Percentiles rank a stretch among this genome's conserved stretches.
Evolutionary conservation across 2,113 vertebrate genomes (phyloP).

Genomic region (Tachysurus fulvidraco): DNA sequence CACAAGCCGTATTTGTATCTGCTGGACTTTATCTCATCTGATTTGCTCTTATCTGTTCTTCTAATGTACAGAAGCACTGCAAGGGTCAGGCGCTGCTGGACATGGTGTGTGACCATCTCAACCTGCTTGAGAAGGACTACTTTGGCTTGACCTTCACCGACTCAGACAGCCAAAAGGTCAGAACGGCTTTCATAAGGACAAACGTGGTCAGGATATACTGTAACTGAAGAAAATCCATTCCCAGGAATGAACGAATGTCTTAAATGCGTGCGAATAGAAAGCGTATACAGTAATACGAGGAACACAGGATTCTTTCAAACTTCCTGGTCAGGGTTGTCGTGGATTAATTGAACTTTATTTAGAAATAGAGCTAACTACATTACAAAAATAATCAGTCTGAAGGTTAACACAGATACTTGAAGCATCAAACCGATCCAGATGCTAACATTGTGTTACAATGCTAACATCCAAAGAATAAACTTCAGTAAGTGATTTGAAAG

Average conservation of each 20-base stretch:
- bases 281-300: not conserved
- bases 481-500: not conserved
- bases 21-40: not conserved
- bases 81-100: slow-evolving; percentile 91
- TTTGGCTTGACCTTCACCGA: slow-evolving; percentile 93
- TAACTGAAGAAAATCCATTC: not conserved
- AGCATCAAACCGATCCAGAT: not conserved
- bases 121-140: slow-evolving; percentile 97
- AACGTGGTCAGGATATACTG: not conserved
- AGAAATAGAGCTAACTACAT: not conserved
- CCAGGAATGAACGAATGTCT: not conserved
- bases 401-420: not conserved
- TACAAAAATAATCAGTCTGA: not conserved
- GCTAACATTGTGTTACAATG: not conserved
- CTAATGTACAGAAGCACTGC: slow-evolving; percentile 83
- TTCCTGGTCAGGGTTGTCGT: not conserved
- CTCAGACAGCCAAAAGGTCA: slow-evolving; percentile 94
- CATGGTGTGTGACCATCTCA: slow-evolving; percentile 92
- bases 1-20: not conserved
- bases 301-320: not conserved
- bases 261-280: not conserved
- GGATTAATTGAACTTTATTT: not conserved
- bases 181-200: slow-evolving; percentile 45
- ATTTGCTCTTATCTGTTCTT: slow-evolving; percentile 33
- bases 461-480: not conserved